phyloP scores from a whole-genome alignment of 2,797 vertebrate species.

The Sciurus vulgaris region DNA sequence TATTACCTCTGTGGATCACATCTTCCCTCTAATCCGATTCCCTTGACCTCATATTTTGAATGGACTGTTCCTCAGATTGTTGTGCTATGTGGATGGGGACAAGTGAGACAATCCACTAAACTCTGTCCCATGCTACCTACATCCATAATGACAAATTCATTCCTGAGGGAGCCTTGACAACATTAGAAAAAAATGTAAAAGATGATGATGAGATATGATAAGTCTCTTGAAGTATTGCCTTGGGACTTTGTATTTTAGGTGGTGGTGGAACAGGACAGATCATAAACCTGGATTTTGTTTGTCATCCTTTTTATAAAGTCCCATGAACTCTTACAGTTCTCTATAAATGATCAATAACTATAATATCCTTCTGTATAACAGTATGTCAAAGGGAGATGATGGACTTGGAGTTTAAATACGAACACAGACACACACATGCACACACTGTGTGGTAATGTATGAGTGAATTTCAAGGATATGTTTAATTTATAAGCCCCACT shows the following conservation, averaged over 20 bases:
- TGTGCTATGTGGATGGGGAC: not conserved
- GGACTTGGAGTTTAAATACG: constrained; percentile 46
- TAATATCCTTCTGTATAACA: constrained; percentile 57
- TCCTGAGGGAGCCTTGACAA: not conserved
- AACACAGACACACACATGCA: not conserved
- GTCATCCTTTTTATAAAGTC: constrained; percentile 21
- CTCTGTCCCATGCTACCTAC: not conserved
- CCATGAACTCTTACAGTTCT: constrained; percentile 31
- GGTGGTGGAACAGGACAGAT: not conserved
- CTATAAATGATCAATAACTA: constrained; percentile 40
- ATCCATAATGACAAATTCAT: not conserved
- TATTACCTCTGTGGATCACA: not conserved
- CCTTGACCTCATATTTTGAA: not conserved
- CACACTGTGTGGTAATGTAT: not conserved
- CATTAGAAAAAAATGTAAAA: not conserved
- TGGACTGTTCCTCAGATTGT: not conserved
- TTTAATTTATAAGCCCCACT: constrained; percentile 80
- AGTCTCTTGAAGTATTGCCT: not conserved
- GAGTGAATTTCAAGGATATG: constrained; percentile 70
- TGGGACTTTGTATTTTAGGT: constrained; percentile 39
- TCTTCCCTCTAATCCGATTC: not conserved
- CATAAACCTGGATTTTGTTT: constrained; percentile 42
- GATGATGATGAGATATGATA: not conserved
- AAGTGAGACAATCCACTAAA: not conserved
- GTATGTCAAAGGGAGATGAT: constrained; percentile 64